A percentile compares a stretch with the other conserved stretches of the same genome.
These are phyloP conservation scores for Plagodis dolabraria DNA, from an alignment of 2,888 invertebrate genomes.

Conservation along the genomic window DNA sequence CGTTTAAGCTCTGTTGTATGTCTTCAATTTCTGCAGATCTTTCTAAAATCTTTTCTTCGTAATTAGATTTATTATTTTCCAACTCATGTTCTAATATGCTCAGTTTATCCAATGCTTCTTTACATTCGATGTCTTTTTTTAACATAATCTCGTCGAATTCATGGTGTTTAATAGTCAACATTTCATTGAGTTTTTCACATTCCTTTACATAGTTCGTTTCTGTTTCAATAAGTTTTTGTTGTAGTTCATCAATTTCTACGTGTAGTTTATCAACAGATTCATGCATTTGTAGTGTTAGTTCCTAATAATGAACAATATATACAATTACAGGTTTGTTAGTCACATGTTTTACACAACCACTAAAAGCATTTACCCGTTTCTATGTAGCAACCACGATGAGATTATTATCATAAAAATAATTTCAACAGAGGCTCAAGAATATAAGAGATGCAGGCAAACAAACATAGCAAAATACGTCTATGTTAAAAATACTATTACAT, in stretches of 20 bases:
- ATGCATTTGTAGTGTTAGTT: constrained; percentile 48
- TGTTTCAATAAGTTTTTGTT: constrained; percentile 53
- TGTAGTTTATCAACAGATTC: constrained; percentile 56
- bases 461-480: no score
- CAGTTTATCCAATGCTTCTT: constrained; percentile 53
- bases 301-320: constrained; percentile 54
- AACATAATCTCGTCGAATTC: constrained; percentile 52
- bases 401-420: no score
- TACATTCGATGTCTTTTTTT: constrained; percentile 58
- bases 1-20: constrained; percentile 48
- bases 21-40: constrained; percentile 44
- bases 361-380: no score
- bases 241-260: constrained; percentile 56
- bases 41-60: constrained; percentile 45
- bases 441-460: no score
- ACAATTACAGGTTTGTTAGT: constrained; percentile 27
- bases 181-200: constrained; percentile 52
- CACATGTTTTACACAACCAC: constrained; percentile 5
- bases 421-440: no score
- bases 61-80: constrained; percentile 43
- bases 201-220: constrained; percentile 51
- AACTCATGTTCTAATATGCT: constrained; percentile 48
- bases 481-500: no score
- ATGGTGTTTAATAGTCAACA: constrained; percentile 49
- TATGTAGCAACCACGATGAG: no score